Conservation (phyloP, 2,113 vertebrate species). For the Petroica traversi region DNA sequence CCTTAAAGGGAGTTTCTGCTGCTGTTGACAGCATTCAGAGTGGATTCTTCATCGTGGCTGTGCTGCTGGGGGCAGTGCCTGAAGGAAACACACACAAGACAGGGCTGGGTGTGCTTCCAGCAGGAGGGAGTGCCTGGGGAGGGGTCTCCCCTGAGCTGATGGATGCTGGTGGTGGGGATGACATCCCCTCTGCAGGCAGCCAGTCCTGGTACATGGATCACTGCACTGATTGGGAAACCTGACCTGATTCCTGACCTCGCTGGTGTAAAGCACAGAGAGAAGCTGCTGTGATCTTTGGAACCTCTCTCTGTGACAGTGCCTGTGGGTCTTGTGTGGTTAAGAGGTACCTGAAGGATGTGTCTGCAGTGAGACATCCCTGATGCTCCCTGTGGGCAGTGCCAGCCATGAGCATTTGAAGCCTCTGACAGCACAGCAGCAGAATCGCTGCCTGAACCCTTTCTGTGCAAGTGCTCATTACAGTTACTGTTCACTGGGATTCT, state of each 20-base stretch:
- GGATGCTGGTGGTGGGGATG: background rate
- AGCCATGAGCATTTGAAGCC: background rate
- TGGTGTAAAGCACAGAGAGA: background rate
- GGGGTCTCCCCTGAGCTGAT: background rate
- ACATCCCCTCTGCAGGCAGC: background rate
- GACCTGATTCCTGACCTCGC: background rate
- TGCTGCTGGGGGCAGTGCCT: background rate
- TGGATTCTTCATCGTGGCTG: background rate
- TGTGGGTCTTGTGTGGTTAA: background rate
- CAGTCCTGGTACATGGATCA: background rate
- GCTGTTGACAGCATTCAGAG: background rate
- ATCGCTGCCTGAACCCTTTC: background rate
- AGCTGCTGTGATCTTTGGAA: background rate
- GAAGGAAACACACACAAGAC: background rate
- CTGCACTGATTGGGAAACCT: background rate
- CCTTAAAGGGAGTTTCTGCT: background rate
- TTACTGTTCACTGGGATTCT: background rate
- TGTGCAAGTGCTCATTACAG: background rate
- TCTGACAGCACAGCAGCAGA: background rate
- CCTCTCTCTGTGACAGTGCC: background rate
- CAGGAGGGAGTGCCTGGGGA: background rate
- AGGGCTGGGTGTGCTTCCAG: background rate
- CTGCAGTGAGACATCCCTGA: background rate
- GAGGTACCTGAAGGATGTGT: background rate
- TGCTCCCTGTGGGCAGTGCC: accelerated